Base-by-base conservation (phyloP, 2,888 invertebrate species). In the Toxonevra muliebris region DNA sequence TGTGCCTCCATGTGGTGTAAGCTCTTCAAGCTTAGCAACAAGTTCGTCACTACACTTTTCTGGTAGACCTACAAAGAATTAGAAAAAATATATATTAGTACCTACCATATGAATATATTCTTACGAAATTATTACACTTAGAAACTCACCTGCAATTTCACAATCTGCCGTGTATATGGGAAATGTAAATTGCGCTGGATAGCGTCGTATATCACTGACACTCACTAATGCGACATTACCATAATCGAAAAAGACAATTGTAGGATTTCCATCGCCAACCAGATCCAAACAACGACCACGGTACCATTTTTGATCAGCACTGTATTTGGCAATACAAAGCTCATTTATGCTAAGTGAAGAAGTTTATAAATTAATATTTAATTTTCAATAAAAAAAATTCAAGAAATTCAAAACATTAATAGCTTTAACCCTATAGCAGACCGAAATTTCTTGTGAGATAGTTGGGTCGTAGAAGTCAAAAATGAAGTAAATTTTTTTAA, bases 201-300 rank as follows among this genome's bases (percentile, higher is more conserved):
- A 84, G 40, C 76, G 78, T 0, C 79, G 78, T 61, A 85, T 84
- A 15, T 81, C 71, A 2, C 77, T 66, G 0, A 85, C 76, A 54
- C 76, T 74, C 1, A 79, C 75, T 7, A 76, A 69, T 0, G 71
- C 69, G 20, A 83, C 76, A 43, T 82, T 84, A 0, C 85, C 85
- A 69, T 81, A 84, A 64, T 85, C 85, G 15, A 84, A 71, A 57
- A 85, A 85, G 7, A 77, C 65, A 52, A 85, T 80, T 30, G 80
- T 77, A 0, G 85, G 85, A 71, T 80, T 70, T 0, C 84, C 84
- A 78, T 85, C 84, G 17, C 84, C 84, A 1, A 82, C 80, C 15
- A 77, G 71, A 69, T 85, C 84, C 61, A 84, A 57, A 61, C 80
- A 83, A 50, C 77, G 58, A 0, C 82, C 85, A 2, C 85, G 82